phyloP scores from a whole-genome alignment of 2,113 vertebrate species.

The Myiozetetes cayanensis region DNA sequence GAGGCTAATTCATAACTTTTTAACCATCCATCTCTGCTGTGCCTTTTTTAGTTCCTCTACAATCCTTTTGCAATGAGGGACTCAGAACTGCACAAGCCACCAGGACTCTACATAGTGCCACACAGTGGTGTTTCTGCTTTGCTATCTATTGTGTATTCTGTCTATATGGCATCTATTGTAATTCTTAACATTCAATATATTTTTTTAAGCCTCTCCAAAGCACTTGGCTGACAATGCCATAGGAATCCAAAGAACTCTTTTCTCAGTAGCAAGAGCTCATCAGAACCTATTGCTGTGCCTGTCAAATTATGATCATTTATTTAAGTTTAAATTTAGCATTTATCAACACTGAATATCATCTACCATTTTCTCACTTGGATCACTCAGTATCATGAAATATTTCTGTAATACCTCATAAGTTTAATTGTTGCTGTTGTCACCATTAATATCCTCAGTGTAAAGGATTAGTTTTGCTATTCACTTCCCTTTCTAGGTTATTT shows the following conservation, averaged over 20 bases:
- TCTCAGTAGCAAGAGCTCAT: not conserved
- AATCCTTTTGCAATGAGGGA: not conserved
- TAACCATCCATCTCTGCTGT: not conserved
- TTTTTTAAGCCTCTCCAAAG: not conserved
- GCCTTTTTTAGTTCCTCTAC: not conserved
- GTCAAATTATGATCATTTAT: not conserved
- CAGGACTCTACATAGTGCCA: not conserved
- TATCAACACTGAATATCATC: not conserved
- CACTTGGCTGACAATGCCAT: not conserved
- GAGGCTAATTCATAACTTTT: not conserved
- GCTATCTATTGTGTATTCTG: not conserved
- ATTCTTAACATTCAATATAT: not conserved
- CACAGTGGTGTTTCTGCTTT: not conserved
- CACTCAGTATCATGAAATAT: not conserved
- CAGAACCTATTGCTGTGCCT: not conserved
- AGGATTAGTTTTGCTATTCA: not conserved
- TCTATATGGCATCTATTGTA: not conserved
- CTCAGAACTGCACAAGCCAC: not conserved
- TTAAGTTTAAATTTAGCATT: not conserved
- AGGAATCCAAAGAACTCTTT: not conserved
- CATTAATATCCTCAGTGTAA: not conserved
- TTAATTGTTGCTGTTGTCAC: not conserved
- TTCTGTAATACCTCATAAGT: not conserved
- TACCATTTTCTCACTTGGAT: not conserved
- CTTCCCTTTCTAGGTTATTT: not conserved